Conservation (phyloP, 2,888 invertebrate species). For the Hirtodrosophila histrioides region DNA sequence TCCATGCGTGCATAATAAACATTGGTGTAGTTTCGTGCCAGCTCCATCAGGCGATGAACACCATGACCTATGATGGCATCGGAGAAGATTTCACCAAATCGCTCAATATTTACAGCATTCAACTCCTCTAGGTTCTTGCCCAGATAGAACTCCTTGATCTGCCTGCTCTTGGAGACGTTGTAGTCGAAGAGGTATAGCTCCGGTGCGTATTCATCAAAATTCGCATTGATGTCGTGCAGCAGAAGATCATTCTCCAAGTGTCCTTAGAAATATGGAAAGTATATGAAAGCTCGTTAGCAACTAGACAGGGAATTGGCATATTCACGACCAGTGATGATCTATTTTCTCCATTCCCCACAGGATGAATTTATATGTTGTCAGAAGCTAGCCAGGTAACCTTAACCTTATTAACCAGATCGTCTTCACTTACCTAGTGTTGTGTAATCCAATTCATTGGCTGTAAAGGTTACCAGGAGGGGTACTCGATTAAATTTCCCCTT, state of each 20-base stretch:
- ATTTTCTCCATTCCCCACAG: too few species aligned
- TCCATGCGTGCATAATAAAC: slow-evolving; percentile 87
- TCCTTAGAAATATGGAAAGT: background rate
- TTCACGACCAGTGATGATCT: too few species aligned
- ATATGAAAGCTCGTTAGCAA: background rate
- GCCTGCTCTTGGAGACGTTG: slow-evolving; percentile 27
- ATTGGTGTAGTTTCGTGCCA: slow-evolving; percentile 85
- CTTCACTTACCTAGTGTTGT: slow-evolving; percentile 78
- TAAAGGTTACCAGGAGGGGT: slow-evolving; percentile 87
- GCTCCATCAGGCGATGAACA: slow-evolving; percentile 86
- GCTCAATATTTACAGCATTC: slow-evolving; percentile 39
- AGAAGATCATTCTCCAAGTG: slow-evolving; percentile 60
- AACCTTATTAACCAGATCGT: too few species aligned
- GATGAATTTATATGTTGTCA: too few species aligned
- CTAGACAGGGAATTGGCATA: too few species aligned
- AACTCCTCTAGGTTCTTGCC: slow-evolving; percentile 10
- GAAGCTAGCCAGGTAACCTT: too few species aligned
- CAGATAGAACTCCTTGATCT: slow-evolving; percentile 60
- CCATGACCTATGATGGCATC: slow-evolving; percentile 86
- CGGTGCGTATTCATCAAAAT: slow-evolving; percentile 76
- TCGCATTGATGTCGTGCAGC: slow-evolving; percentile 67
- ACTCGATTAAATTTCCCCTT: slow-evolving; percentile 86
- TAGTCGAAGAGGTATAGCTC: slow-evolving; percentile 82
- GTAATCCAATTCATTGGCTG: slow-evolving; percentile 86
- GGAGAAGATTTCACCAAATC: slow-evolving; percentile 85